A percentile compares a stretch with the other conserved stretches of the same genome.
Conservation (phyloP, 2,797 vertebrate genomes). For the Loris lydekkerianus region DNA sequence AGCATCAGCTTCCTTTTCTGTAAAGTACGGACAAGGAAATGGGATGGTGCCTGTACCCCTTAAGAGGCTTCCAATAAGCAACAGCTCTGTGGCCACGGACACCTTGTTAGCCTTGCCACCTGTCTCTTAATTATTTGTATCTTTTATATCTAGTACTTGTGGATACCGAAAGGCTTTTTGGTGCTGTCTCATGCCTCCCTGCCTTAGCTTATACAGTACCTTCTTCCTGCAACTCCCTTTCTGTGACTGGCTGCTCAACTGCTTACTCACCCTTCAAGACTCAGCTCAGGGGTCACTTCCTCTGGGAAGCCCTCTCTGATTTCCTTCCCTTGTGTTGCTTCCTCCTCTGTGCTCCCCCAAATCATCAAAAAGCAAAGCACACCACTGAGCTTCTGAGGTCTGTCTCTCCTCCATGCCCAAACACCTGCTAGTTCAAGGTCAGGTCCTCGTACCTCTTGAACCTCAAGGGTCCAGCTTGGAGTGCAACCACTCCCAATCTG, state of each 20-base stretch:
- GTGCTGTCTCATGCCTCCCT: not conserved
- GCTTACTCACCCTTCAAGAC: not conserved
- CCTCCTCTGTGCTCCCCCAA: not conserved
- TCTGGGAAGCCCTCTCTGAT: not conserved
- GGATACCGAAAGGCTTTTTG: not conserved
- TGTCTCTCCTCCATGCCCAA: not conserved
- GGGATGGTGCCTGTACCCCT: not conserved
- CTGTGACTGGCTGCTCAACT: too few species aligned
- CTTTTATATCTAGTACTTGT: not conserved
- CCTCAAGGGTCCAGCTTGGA: not conserved
- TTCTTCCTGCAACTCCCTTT: not conserved
- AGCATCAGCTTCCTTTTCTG: not conserved
- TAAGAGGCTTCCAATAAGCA: not conserved
- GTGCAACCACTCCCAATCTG: not conserved
- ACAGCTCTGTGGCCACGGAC: not conserved
- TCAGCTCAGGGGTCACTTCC: not conserved
- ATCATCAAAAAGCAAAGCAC: not conserved
- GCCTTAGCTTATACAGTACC: not conserved
- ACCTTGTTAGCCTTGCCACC: not conserved
- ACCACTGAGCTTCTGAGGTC: rapidly evolving
- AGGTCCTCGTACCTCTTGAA: not conserved
- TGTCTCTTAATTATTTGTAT: not conserved
- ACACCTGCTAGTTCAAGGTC: not conserved
- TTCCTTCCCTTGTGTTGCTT: not conserved
- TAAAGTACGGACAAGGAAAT: not conserved